phyloP scores from a whole-genome alignment of 1,140 invertebrate genomes.

The Ericerus pela region DNA sequence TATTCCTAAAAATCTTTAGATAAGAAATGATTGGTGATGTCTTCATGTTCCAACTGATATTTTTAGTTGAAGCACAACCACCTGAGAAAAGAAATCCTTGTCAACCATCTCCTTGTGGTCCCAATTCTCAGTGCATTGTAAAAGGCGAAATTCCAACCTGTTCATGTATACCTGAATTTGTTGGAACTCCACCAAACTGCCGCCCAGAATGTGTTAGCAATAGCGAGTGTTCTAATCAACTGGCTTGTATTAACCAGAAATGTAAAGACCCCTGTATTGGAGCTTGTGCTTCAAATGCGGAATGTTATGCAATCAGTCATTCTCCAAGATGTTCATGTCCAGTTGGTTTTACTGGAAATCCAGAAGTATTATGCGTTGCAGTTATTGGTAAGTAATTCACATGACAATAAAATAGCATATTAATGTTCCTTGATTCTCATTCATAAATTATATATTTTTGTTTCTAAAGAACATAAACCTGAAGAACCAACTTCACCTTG shows the following conservation, averaged over 20 bases:
- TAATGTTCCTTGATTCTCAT: neutral
- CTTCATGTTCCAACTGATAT: neutral
- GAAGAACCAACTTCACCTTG: constrained; percentile 44
- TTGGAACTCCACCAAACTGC: constrained; percentile 29
- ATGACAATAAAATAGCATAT: neutral
- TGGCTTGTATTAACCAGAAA: constrained; percentile 31
- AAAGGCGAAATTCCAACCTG: constrained; percentile 30
- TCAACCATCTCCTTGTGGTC: constrained; percentile 32
- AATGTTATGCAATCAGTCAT: constrained; percentile 35
- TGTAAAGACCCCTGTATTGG: constrained; percentile 33
- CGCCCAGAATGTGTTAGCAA: constrained; percentile 29
- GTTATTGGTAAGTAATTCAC: constrained; percentile 21
- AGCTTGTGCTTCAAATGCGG: constrained; percentile 32
- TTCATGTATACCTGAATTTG: constrained; percentile 31
- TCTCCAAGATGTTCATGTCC: constrained; percentile 32
- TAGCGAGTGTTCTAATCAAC: constrained; percentile 32
- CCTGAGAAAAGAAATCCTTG: constrained; percentile 29
- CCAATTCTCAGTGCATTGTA: constrained; percentile 32
- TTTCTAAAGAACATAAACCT: constrained; percentile 24
- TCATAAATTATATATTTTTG: constrained; percentile 3
- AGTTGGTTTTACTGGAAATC: constrained; percentile 32
- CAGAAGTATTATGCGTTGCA: constrained; percentile 28
- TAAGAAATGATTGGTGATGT: neutral
- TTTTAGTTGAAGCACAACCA: constrained; percentile 20
- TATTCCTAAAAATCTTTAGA: neutral